Evolutionary conservation across 2,113 vertebrate species (phyloP).

Genomic region (Formicarius rufipectus): DNA sequence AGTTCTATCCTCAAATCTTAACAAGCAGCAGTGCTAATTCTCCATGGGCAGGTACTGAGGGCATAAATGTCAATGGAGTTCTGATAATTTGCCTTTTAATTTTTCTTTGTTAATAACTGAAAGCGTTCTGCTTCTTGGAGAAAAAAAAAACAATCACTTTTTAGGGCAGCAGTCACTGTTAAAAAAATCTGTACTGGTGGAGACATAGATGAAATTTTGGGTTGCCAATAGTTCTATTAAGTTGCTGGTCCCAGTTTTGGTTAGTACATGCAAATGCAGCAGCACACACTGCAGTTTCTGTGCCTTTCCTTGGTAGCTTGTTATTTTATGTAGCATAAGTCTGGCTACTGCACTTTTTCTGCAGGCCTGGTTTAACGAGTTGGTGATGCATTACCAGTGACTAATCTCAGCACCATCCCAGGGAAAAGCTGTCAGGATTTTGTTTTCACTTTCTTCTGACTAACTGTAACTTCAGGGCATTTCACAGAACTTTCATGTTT

Average conservation of each 20-base stretch:
- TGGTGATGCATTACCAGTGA: background rate
- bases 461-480: background rate
- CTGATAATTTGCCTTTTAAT: background rate
- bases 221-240: background rate
- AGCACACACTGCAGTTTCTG: background rate
- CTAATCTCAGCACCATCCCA: background rate
- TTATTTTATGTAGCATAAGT: background rate
- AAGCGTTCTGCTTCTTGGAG: background rate
- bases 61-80: background rate
- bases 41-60: background rate
- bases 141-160: background rate
- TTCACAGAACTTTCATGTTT: background rate
- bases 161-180: background rate
- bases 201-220: background rate
- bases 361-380: background rate
- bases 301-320: background rate
- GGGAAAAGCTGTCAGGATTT: background rate
- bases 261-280: background rate
- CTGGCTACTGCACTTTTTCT: background rate
- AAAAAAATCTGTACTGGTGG: background rate
- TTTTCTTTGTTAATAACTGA: background rate
- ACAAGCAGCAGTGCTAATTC: background rate
- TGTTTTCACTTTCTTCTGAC: slow-evolving; percentile 9
- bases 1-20: background rate
- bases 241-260: background rate